Conservation (phyloP, 2,113 vertebrate species). For the Ascaphus truei region DNA sequence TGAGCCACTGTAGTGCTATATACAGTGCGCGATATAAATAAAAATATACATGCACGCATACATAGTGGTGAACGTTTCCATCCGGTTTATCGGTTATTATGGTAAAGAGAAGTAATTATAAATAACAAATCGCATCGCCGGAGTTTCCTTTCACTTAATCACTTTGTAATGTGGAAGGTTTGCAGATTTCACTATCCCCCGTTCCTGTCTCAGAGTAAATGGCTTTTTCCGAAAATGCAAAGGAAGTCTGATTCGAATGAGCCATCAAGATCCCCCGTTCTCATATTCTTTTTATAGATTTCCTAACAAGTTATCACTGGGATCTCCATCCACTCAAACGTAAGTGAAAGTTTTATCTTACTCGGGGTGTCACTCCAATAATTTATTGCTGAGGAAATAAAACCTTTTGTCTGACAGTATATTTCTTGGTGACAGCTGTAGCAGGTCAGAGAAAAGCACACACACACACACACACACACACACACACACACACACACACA, state of each 20-base stretch:
- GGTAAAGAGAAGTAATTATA: too few species aligned
- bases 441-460: slow-evolving; percentile 79
- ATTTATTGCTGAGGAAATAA: slow-evolving; percentile 76
- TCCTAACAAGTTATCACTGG: slow-evolving; percentile 68
- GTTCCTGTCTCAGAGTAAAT: slow-evolving; percentile 68
- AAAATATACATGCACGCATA: too few species aligned
- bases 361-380: slow-evolving; percentile 69
- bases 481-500: too few species aligned
- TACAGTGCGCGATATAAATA: too few species aligned
- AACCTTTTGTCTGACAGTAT: slow-evolving; percentile 74
- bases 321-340: slow-evolving; percentile 73
- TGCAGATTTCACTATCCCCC: slow-evolving; percentile 68
- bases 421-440: slow-evolving; percentile 87
- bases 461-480: too few species aligned
- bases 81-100: too few species aligned
- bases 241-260: slow-evolving; percentile 79
- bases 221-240: slow-evolving; percentile 61
- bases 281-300: slow-evolving; percentile 78
- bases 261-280: slow-evolving; percentile 76
- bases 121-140: too few species aligned
- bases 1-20: too few species aligned
- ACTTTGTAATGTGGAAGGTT: too few species aligned
- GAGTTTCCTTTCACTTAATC: too few species aligned
- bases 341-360: slow-evolving; percentile 83
- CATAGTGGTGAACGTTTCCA: too few species aligned